Conservation (phyloP, 1,140 invertebrate genomes). For the Heliconius hewitsoni region DNA sequence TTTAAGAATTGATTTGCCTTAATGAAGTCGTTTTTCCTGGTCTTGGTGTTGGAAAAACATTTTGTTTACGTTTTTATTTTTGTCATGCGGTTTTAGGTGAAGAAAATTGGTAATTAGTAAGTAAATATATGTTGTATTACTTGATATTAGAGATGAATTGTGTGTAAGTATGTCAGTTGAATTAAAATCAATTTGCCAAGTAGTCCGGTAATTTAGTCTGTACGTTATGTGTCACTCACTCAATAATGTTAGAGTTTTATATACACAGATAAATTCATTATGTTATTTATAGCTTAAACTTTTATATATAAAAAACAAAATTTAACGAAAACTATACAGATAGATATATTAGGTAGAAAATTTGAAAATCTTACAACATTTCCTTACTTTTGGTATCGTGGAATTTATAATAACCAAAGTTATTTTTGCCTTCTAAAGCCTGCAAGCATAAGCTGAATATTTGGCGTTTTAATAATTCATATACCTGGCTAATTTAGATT, state of each 20-base stretch:
- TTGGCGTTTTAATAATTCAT: constrained; percentile 2
- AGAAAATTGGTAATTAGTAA: background rate
- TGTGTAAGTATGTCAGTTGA: too few species aligned
- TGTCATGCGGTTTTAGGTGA: background rate
- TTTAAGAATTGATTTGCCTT: constrained; percentile 24
- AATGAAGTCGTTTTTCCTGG: background rate
- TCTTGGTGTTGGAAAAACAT: background rate
- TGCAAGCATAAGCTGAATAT: constrained; percentile 12
- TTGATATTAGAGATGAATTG: too few species aligned
- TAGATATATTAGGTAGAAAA: background rate
- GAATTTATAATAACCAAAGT: constrained; percentile 14
- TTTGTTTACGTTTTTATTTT: background rate
- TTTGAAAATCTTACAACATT: constrained; percentile 3
- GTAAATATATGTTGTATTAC: background rate
- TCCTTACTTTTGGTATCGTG: constrained; percentile 5
- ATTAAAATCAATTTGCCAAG: too few species aligned
- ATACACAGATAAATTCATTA: background rate
- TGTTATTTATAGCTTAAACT: background rate
- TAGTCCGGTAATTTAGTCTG: too few species aligned
- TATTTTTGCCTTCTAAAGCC: background rate
- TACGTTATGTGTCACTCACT: too few species aligned
- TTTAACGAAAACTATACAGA: background rate
- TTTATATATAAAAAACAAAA: background rate
- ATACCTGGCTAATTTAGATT: constrained; percentile 11
- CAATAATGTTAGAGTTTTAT: too few species aligned